Evolutionary conservation across 2,797 vertebrate genomes (phyloP), one percentile per base, ranked within the genome.

Genomic region (Gymnopithys bicolor): DNA sequence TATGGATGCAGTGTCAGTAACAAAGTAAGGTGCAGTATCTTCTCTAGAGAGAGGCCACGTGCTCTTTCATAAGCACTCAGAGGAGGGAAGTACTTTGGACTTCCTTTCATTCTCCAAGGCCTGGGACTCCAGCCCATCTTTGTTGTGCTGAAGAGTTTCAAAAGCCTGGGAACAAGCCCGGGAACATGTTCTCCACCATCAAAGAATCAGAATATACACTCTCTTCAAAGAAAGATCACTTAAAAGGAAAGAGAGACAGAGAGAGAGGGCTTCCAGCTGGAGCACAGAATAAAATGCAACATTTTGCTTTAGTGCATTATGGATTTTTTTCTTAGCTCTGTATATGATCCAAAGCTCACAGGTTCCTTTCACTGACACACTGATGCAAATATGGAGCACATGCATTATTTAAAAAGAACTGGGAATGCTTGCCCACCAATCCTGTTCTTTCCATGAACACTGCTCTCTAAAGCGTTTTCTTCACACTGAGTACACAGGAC

Each of bases 91-190:
- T 45, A 77, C 71, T 74, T 32, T 67, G 62, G 71, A 75, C 46
- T 87, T 84, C 58, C 66, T 70, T 37, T 74, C 37, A 35, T 85
- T 46, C 56, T 76, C 67, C 43, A 71, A 60, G 19, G 53, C 46
- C 39, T 64, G 69, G 62, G 68, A 89, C 62, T 90, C 55, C 73
- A 71, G 56, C 55, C 85, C 71, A 33, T 51, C 33, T 80, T 74
- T 64, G 68, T 39, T 45, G 32, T 13, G 51, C 53, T 88, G 35
- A 45, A 37, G 70, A 64, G 35, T 70, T 87, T 87, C 39, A 76
- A 63, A 95, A 89, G 55, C 52, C 52, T 69, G 48, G 56, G 49
- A 66, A 62, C 32, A 95, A 89, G 55, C 52, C 52, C 63, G 45
- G 56, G 49, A 66, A 62, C 32, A 19, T 17, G 39, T 74, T 92